phyloP scores from a whole-genome alignment of 37 sponge, comb jelly and placozoan genomes.

The Geodia barretti region DNA sequence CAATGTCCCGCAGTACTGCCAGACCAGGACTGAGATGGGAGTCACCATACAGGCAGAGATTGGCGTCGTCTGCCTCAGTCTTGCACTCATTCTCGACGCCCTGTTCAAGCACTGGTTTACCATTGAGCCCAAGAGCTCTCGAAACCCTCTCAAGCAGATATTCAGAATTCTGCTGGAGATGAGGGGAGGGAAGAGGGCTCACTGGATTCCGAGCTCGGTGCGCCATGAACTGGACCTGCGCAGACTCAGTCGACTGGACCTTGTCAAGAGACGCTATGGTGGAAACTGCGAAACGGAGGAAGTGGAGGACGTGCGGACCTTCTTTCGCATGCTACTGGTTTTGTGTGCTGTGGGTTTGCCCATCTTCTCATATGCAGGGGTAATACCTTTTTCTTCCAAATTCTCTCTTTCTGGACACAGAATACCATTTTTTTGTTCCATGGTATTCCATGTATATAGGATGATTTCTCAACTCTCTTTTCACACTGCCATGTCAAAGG shows the following conservation, averaged over 20 bases:
- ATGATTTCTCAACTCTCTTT: no score
- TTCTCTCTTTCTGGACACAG: no score
- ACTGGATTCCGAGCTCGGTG: conserved; percentile 36
- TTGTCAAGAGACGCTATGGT: conserved; percentile 47
- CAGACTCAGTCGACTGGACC: conserved; percentile 31
- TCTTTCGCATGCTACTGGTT: conserved; percentile 37
- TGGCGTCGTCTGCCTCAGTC: conserved; percentile 14
- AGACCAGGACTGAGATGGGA: conserved; percentile 8
- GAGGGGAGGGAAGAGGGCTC: not conserved
- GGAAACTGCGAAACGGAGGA: conserved; percentile 50
- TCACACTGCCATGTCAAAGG: no score
- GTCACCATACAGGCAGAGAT: conserved; percentile 32
- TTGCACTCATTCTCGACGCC: conserved; percentile 31
- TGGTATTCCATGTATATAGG: no score
- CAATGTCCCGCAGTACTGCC: conserved; percentile 33
- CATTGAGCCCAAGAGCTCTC: conserved; percentile 17
- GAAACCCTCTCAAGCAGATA: conserved; percentile 46
- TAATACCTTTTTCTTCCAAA: no score
- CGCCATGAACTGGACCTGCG: conserved; percentile 24
- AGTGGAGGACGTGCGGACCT: conserved; percentile 48
- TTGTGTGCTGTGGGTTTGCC: conserved; percentile 27
- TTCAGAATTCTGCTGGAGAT: not conserved
- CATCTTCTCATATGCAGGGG: conserved; percentile 29
- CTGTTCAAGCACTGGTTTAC: conserved; percentile 49
- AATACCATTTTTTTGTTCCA: no score